Conservation (phyloP, 2,888 invertebrate species). For the Plebejus anna region DNA sequence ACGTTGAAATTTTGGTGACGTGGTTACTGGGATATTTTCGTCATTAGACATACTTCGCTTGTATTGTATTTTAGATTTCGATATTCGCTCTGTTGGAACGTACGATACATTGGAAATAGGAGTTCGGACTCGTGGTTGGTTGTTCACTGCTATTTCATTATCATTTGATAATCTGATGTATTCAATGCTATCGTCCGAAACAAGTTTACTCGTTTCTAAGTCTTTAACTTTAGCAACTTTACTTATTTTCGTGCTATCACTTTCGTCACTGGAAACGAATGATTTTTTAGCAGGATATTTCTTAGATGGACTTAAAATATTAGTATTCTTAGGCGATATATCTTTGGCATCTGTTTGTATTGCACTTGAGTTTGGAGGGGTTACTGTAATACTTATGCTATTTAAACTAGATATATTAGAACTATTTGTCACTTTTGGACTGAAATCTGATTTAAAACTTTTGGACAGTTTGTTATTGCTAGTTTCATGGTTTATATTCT, state of each 20-base stretch:
- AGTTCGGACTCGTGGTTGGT: slow-evolving; percentile 72
- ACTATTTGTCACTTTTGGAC: slow-evolving; percentile 48
- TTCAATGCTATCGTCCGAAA: slow-evolving; percentile 69
- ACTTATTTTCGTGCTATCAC: slow-evolving; percentile 61
- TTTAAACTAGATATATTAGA: slow-evolving; percentile 50
- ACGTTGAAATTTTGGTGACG: slow-evolving; percentile 72
- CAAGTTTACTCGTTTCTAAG: slow-evolving; percentile 67
- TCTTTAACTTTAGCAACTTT: slow-evolving; percentile 74
- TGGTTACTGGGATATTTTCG: slow-evolving; percentile 54
- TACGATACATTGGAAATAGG: slow-evolving; percentile 72
- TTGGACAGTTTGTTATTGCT: slow-evolving; percentile 51
- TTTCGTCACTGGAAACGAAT: slow-evolving; percentile 65
- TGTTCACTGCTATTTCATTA: slow-evolving; percentile 72
- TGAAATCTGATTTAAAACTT: slow-evolving; percentile 44
- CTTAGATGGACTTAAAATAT: slow-evolving; percentile 71
- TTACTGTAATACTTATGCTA: slow-evolving; percentile 56
- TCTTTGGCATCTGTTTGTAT: slow-evolving; percentile 74
- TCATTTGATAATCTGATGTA: slow-evolving; percentile 68
- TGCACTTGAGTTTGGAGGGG: slow-evolving; percentile 63
- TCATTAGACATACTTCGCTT: slow-evolving; percentile 67
- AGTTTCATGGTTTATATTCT: slow-evolving; percentile 54
- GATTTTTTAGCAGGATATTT: slow-evolving; percentile 69
- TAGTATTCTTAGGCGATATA: slow-evolving; percentile 63
- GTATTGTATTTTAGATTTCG: slow-evolving; percentile 54
- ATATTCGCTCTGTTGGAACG: slow-evolving; percentile 62